Base-by-base conservation (phyloP, 2,888 invertebrate species). In the Stenolophus ochropezus region DNA sequence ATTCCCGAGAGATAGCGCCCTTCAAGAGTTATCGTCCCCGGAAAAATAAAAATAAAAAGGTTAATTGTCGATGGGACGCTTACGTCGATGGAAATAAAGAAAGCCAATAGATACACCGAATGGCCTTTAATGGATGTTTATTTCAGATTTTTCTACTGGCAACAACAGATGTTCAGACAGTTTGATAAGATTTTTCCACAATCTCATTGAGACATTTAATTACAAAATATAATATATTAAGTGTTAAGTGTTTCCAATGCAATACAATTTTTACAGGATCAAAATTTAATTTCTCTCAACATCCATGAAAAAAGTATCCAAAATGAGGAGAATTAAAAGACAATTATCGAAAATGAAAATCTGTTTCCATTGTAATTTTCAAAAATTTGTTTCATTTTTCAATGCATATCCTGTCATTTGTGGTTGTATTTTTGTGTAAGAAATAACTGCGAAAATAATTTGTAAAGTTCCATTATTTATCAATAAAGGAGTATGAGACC, bases 1-100 rank as follows among this genome's bases (percentile, higher is more conserved):
- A 79, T 79, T 79, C 79, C 71, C 79, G 42, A 27, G 79, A 79
- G 79, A 79, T 79, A 71, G 76, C 23, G 53, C 51, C 73, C 51
- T 73, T 71, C 42, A 33, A 71, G 71, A 79, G 56, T 79, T 79
- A 79, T 79, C 79, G 79, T 71, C 21, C 25, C 51, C 16, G 69
- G 25, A 53, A 53, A 71, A 79, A 71, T 47, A 79, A 53, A 78
- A 58, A 78, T 65, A 79, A 79, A 51, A 71, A 79, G 53, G 79
- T 71, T 79, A 79, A 79, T 79, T 79, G 79, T 79, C 47, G 71
- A 69, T 79, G 33, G 42, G 61, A 25, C 23, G 61, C 23, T 23
- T 23, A 11, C 25, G 25, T 61, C 49, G 53, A 61, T 61, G 61
- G 61, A 61, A 61, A 61, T 61, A 61, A 61, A 61, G 61, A 25